These are phyloP conservation scores for Bathynomus jamesi DNA, from an alignment of 1,140 invertebrate genomes.

Conservation along the genomic window DNA sequence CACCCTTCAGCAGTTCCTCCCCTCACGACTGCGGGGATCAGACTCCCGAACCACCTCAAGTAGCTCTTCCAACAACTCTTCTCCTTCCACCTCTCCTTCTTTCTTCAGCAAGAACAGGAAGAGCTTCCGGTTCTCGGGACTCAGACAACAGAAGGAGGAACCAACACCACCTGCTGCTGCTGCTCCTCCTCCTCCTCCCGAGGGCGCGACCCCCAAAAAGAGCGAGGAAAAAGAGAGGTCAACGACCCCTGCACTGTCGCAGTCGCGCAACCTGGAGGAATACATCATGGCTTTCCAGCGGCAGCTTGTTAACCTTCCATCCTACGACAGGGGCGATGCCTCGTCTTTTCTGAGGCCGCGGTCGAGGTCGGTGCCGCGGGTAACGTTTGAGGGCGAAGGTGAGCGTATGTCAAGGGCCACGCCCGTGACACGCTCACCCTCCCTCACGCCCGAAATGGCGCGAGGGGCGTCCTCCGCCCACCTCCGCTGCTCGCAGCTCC, in stretches of 20 bases:
- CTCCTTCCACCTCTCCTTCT: slow-evolving; percentile 31
- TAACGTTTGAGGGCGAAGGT: slow-evolving; percentile 46
- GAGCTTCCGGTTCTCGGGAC: slow-evolving; percentile 39
- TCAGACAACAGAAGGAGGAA: slow-evolving; percentile 7
- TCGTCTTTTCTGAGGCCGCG: slow-evolving; percentile 43
- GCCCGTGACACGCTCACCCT: slow-evolving; percentile 23
- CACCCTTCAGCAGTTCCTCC: slow-evolving; percentile 25
- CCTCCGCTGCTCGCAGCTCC: neutral
- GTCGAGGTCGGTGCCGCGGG: slow-evolving; percentile 49
- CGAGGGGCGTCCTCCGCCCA: slow-evolving; percentile 2
- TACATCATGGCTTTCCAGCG: slow-evolving; percentile 50
- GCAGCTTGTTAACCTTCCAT: slow-evolving; percentile 50
- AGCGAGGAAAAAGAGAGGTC: neutral
- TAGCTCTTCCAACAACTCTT: slow-evolving; percentile 25
- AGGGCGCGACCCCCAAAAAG: neutral
- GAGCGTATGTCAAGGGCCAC: slow-evolving; percentile 42
- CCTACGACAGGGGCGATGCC: slow-evolving; percentile 41
- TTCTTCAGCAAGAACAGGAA: slow-evolving; percentile 29
- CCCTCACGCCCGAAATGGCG: slow-evolving; percentile 13
- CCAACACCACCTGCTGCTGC: neutral
- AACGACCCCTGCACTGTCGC: slow-evolving; percentile 18
- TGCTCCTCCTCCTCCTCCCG: neutral
- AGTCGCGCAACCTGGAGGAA: slow-evolving; percentile 41
- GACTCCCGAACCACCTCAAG: slow-evolving; percentile 25
- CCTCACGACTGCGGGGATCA: slow-evolving; percentile 12